Base-by-base conservation (phyloP, 2,113 vertebrate genomes). In the Prunella himalayana region DNA sequence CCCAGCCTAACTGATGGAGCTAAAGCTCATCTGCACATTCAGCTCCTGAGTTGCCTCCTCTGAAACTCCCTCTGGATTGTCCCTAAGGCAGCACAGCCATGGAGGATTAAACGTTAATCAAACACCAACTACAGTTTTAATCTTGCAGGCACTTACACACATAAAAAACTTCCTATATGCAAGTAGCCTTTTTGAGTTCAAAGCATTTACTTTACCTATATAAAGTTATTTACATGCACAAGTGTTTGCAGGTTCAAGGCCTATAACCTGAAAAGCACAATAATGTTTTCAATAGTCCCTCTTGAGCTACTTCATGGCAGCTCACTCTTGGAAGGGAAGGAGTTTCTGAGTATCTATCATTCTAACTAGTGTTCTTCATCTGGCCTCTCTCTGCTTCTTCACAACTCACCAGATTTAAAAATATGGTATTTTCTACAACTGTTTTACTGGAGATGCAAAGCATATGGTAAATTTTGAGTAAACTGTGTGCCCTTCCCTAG, bases 381-480 rank as follows among this genome's bases (percentile, higher is more conserved):
- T 30, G n/a, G 65, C 80, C 57, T 92, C 93, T 81, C 72, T 78
- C 82, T 30, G 64, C 65, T 76, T 60, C 88, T 92, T 90, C 77
- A 84, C 76, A 68, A 50, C 61, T 90, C 86, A 53, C 50, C 37
- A 88, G 93, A 92, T 95, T 79, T 68, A 68, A 93, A 93, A 93
- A 71, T 61, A 81, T 31, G 28, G 49, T 88, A 75, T 93, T 94
- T 96, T 83, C 69, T 88, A 79, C 77, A 53, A 95, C 77, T 90
- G 51, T 65, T 93, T 88, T 76, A 78, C 83, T 79, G 69, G 86
- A 82, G 83, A 88, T 93, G 82, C 77, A 94, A 96, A 95, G 90
- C 92, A 94, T 90, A 96, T 92, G 94, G 88, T 82, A 93, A 95
- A 84, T 92, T 96, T 92, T 93, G 72, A 88, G 77, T 95, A 97